These are phyloP conservation scores for Drosophila recens DNA, from an alignment of 2,888 invertebrate genomes.

Conservation along the genomic window DNA sequence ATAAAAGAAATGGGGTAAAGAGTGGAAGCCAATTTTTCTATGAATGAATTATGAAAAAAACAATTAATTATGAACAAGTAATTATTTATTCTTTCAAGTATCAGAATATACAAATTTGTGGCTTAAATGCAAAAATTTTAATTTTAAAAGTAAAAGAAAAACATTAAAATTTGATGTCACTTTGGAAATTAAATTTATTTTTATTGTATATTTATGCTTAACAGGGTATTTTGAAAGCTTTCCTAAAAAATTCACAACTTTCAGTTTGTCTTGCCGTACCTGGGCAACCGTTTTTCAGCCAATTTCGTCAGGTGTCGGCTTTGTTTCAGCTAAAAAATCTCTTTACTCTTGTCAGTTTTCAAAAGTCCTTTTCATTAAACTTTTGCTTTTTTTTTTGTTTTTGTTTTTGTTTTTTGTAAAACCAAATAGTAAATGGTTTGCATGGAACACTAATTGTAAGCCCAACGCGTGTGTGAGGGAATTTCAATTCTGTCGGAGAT, in stretches of 20 bases:
- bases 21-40: too few relatives aligned
- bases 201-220: not conserved
- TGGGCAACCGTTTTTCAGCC: not conserved
- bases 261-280: not conserved
- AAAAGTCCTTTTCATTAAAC: conserved; percentile 2
- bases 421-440: conserved; percentile 8
- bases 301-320: conserved; percentile 31
- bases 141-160: not conserved
- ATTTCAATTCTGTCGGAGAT: conserved; percentile 33
- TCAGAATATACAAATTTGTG: too few relatives aligned
- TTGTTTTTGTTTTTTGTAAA: not conserved
- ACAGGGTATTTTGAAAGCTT: conserved; percentile 9
- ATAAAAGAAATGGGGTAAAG: not conserved
- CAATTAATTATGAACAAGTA: too few relatives aligned
- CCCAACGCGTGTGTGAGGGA: conserved; percentile 1
- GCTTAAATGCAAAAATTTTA: not conserved
- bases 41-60: too few relatives aligned
- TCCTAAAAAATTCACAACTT: not conserved
- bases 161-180: not conserved
- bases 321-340: conserved; percentile 5
- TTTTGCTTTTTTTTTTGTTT: not conserved
- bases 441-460: conserved; percentile 43
- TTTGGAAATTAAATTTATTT: not conserved
- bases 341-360: conserved; percentile 7
- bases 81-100: too few relatives aligned